These are phyloP conservation scores for Percopsis transmontana DNA, from an alignment of 2,113 vertebrate genomes.

Conservation along the genomic window DNA sequence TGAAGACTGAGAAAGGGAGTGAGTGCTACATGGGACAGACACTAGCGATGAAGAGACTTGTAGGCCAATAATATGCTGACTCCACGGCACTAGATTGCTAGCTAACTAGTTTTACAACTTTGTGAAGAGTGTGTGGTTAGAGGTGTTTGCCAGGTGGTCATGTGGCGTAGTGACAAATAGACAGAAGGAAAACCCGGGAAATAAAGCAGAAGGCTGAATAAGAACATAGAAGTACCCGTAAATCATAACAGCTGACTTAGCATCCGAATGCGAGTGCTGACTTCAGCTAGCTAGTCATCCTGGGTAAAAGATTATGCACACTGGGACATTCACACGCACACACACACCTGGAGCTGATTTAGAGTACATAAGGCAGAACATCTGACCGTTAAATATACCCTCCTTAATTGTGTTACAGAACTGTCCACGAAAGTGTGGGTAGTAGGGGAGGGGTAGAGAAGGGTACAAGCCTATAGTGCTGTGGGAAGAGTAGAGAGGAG, in stretches of 20 bases:
- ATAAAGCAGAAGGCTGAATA: not conserved
- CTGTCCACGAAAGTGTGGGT: no score
- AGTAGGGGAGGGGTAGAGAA: no score
- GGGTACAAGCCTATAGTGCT: no score
- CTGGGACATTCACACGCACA: not conserved
- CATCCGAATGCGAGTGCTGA: not conserved
- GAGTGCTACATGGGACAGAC: not conserved
- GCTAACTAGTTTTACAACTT: slow-evolving; percentile 9
- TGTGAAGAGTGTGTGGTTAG: not conserved
- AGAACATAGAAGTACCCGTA: not conserved
- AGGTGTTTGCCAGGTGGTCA: not conserved
- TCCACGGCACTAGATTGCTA: not conserved
- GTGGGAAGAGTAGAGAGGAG: no score
- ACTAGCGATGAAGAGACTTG: not conserved
- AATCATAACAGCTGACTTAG: not conserved
- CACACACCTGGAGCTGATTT: not conserved
- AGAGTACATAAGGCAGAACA: no score
- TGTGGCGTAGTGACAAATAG: not conserved
- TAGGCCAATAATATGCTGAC: no score
- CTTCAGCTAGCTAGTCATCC: not conserved
- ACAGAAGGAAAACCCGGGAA: not conserved
- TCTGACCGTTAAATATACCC: no score
- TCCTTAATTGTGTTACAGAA: no score
- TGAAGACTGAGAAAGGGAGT: not conserved
- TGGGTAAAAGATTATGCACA: not conserved